Evolutionary conservation across 2,113 vertebrate species (phyloP), one percentile per base, ranked within the genome.

Genomic region (Dipodomys merriami): DNA sequence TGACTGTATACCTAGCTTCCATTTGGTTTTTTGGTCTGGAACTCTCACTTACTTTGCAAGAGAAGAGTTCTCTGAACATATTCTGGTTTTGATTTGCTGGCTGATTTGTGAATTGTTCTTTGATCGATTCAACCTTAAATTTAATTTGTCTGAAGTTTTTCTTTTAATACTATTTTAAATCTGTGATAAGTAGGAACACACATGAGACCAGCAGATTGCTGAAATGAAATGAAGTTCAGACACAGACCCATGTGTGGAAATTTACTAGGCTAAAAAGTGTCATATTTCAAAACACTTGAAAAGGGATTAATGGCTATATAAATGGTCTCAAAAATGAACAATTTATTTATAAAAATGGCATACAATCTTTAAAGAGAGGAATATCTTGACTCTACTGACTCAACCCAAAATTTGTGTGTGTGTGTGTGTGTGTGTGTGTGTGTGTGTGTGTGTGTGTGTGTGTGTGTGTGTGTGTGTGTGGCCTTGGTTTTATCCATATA

Each of bases 301-400:
- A 82, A 22, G 87, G 60, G n/a, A 68, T 13, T 83, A 23, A 15
- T 25, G 13, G 6, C 12, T 78, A 18, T 44, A 73, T 76, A 86
- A 49, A 82, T 49, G 22, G n/a, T 68, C 29, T 78, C 74, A 88
- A 90, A 83, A 44, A 53, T 68, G n/a, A 91, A 22, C 29, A 83
- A 15, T 22, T 83, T 57, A 62, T 74, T 88, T 71, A 84, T 53
- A 94, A 96, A 94, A 91, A 71, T 25, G 22, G 15, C 53, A 57
- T 18, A 35, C 39, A 4, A 46, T 35, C 30, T 68, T 46, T 35
- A 64, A 4, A 74, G 60, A 74, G 60, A 74, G 91, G 88, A 33
- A 15, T 57, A 57, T 57, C 15, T 57, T 57, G 53, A 57, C 11
- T 62, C 39, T 57, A 90, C 2, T 53, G 60, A 95, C 67, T 86